phyloP scores from a whole-genome alignment of 2,888 invertebrate genomes.

The Lottia gigantea region DNA sequence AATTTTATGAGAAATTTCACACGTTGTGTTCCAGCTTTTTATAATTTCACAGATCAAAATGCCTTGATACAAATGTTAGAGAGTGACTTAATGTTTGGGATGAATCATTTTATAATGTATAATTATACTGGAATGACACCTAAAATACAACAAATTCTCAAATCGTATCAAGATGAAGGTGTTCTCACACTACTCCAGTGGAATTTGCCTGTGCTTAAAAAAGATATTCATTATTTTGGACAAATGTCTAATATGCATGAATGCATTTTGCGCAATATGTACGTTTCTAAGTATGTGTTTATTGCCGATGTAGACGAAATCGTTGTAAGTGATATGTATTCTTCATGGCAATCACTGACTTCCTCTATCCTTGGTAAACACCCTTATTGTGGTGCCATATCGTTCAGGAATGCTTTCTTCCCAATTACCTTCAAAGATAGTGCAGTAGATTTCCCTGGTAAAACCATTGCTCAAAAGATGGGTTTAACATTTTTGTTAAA shows the following conservation, averaged over 20 bases:
- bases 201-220: neutral
- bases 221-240: neutral
- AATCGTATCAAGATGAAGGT: neutral
- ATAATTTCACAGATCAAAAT: neutral
- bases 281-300: neutral
- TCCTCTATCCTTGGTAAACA: neutral
- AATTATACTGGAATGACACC: neutral
- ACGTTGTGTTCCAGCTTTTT: neutral
- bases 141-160: neutral
- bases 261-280: neutral
- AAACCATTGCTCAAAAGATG: neutral
- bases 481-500: neutral
- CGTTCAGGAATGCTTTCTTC: neutral
- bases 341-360: neutral
- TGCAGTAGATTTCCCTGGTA: neutral
- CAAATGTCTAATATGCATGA: slow-evolving; percentile 3
- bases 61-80: slow-evolving; percentile 1
- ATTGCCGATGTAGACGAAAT: slow-evolving; percentile 5
- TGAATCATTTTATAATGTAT: slow-evolving; percentile 3
- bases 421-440: neutral
- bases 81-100: neutral
- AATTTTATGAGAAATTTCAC: neutral
- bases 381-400: neutral
- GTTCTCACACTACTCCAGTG: neutral
- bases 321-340: neutral